A percentile compares a stretch with the other conserved stretches of the same genome.
phyloP scores from a whole-genome alignment of 1,140 invertebrate genomes.

The Spodoptera frugiperda region DNA sequence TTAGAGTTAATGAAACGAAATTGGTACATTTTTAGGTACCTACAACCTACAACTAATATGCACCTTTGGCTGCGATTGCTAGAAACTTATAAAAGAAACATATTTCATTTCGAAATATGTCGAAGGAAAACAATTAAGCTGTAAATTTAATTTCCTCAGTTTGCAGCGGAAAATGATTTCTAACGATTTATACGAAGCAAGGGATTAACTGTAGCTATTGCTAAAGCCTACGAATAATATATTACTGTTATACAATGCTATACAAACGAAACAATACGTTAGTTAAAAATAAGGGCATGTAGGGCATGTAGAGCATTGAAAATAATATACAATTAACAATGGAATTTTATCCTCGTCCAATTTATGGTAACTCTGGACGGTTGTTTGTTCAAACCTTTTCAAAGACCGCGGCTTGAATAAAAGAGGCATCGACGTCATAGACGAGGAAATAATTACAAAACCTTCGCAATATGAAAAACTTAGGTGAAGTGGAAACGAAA shows the following conservation, averaged over 20 bases:
- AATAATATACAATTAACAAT: slow-evolving; percentile 8
- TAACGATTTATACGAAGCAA: slow-evolving; percentile 38
- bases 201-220: slow-evolving; percentile 14
- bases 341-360: background rate
- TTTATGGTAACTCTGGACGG: background rate
- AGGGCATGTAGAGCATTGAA: background rate
- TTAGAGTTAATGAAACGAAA: no score
- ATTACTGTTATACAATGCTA: slow-evolving; percentile 17
- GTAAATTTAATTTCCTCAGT: slow-evolving; percentile 64
- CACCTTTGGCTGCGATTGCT: no score
- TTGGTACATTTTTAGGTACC: no score
- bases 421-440: background rate
- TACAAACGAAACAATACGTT: background rate
- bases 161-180: slow-evolving; percentile 58
- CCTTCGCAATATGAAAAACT: background rate
- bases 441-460: background rate
- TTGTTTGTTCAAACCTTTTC: background rate
- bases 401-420: background rate
- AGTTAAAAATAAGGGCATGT: background rate
- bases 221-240: background rate
- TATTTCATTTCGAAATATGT: slow-evolving; percentile 2
- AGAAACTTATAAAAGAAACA: no score
- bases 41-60: no score
- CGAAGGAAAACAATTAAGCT: slow-evolving; percentile 63
- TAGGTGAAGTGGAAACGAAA: slow-evolving; percentile 2